These are phyloP conservation scores for Agrotis puta DNA, from an alignment of 2,888 invertebrate species.

Conservation along the genomic window DNA sequence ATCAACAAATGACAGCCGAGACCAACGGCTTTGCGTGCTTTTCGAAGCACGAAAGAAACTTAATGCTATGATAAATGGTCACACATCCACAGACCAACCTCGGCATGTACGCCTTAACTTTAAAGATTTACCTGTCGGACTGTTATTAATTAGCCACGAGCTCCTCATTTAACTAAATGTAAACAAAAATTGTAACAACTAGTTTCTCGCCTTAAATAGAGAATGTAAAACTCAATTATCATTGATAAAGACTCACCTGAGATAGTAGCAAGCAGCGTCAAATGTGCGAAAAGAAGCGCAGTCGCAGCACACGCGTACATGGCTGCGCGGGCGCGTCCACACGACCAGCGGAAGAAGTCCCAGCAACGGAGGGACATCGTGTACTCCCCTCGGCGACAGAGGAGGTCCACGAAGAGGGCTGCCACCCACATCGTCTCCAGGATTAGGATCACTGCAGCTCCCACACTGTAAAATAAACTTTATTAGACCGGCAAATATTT, in stretches of 20 bases:
- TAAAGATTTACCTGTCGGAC: too few species aligned
- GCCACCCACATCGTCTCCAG: conserved; percentile 89
- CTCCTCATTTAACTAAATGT: too few species aligned
- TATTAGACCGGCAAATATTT: not conserved
- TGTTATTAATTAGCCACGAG: too few species aligned
- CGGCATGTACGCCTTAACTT: too few species aligned
- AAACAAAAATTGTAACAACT: too few species aligned
- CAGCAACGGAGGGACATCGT: conserved; percentile 85
- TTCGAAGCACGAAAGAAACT: too few species aligned
- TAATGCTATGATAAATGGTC: too few species aligned
- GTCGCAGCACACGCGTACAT: conserved; percentile 88
- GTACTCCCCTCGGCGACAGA: conserved; percentile 87
- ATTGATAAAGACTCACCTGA: conserved; percentile 72
- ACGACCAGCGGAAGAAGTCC: conserved; percentile 88
- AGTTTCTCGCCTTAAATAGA: too few species aligned
- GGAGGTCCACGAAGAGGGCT: conserved; percentile 85
- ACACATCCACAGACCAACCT: too few species aligned
- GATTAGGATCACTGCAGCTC: conserved; percentile 83
- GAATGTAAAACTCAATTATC: too few species aligned
- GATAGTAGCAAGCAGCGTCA: conserved; percentile 81
- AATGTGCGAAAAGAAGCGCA: conserved; percentile 84
- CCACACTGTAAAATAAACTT: conserved; percentile 73
- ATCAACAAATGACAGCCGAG: too few species aligned
- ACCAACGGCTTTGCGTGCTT: too few species aligned
- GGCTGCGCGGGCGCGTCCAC: conserved; percentile 85